phyloP scores from a whole-genome alignment of 2,888 invertebrate species.

The Melitaea athalia region DNA sequence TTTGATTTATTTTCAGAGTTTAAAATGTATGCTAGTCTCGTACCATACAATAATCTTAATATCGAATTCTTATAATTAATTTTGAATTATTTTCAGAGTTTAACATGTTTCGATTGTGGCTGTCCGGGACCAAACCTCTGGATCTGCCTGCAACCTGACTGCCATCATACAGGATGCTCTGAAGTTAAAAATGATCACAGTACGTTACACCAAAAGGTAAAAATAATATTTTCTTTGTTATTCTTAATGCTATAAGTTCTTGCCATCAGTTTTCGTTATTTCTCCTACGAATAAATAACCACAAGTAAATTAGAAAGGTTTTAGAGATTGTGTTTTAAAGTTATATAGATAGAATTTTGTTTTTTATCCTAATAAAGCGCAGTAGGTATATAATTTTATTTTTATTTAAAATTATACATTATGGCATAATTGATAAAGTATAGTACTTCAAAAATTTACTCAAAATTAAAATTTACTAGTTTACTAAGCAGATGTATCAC shows the following conservation, averaged over 20 bases:
- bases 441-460: too few relatives aligned
- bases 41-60: too few relatives aligned
- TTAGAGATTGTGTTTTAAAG: neutral
- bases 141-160: conserved; percentile 91
- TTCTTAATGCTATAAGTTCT: neutral
- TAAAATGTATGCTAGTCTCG: too few relatives aligned
- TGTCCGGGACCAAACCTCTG: conserved; percentile 90
- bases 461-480: too few relatives aligned
- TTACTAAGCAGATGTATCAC: too few relatives aligned
- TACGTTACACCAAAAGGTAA: conserved; percentile 88
- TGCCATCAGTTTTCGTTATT: too few relatives aligned
- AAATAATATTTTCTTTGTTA: neutral
- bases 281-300: neutral
- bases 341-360: neutral
- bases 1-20: too few relatives aligned
- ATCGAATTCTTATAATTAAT: neutral
- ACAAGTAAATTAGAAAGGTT: neutral
- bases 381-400: too few relatives aligned
- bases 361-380: too few relatives aligned
- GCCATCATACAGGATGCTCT: conserved; percentile 91
- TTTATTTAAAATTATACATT: too few relatives aligned
- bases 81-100: conserved; percentile 60
- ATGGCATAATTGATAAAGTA: too few relatives aligned
- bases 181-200: conserved; percentile 92
- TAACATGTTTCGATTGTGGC: conserved; percentile 87